Conservation (phyloP, 2,888 invertebrate genomes). For the Geophilus truncorum region DNA sequence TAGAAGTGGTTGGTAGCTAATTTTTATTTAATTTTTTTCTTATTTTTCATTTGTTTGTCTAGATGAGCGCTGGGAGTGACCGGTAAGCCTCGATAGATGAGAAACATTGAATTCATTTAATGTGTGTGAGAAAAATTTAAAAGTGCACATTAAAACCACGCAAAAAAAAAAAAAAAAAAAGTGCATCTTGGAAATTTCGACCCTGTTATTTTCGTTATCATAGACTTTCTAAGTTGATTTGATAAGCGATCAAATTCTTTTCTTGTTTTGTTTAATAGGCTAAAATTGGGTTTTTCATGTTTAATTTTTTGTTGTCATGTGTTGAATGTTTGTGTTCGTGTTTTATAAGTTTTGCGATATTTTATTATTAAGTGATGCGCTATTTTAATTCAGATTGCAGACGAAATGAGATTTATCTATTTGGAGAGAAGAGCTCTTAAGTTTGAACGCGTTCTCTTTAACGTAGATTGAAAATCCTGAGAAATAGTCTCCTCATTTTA, state of each 20-base stretch:
- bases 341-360: not conserved
- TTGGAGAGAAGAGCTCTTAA: not conserved
- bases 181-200: not conserved
- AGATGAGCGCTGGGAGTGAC: not conserved
- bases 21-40: not conserved
- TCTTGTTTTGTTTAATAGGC: not conserved
- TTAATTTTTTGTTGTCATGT: not conserved
- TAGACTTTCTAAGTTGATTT: not conserved
- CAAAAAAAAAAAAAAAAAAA: not conserved
- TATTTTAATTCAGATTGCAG: not conserved
- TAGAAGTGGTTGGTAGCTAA: slow-evolving; percentile 28
- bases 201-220: not conserved
- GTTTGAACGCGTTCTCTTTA: not conserved
- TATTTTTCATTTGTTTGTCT: not conserved
- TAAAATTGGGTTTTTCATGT: not conserved
- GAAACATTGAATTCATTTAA: not conserved
- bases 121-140: not conserved
- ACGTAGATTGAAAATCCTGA: not conserved
- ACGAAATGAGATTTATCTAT: not conserved
- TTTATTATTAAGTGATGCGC: not conserved
- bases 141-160: not conserved
- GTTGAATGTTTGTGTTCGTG: not conserved
- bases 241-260: not conserved
- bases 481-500: not conserved
- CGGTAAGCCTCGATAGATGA: not conserved